These are phyloP conservation scores for Myioborus miniatus DNA, from an alignment of 2,797 vertebrate species.

Conservation along the genomic window DNA sequence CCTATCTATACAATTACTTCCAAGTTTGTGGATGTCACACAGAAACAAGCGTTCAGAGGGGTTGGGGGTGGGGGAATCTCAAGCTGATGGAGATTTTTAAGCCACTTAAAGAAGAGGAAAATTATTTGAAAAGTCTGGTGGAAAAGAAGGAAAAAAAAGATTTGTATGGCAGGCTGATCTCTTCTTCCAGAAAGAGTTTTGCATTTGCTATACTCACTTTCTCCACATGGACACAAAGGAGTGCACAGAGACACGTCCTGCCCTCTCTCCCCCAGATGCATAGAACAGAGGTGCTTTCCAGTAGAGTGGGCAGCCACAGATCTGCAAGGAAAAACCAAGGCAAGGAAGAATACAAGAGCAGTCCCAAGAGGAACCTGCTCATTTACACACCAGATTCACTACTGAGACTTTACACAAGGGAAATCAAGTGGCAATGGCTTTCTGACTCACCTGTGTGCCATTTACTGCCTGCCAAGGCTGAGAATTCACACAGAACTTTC, in stretches of 20 bases:
- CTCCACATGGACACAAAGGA: slow-evolving; percentile 93
- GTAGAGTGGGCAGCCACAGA: slow-evolving; percentile 93
- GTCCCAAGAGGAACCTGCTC: neutral
- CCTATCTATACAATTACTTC: neutral
- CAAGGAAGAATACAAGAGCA: neutral
- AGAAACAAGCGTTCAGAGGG: neutral
- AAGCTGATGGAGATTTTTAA: neutral
- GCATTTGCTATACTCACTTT: slow-evolving; percentile 83
- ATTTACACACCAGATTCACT: neutral
- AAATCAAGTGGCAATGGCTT: neutral
- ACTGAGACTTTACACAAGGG: neutral
- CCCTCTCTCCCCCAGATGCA: slow-evolving; percentile 91
- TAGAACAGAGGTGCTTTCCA: slow-evolving; percentile 97
- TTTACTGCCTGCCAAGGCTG: neutral
- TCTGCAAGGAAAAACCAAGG: slow-evolving; percentile 73
- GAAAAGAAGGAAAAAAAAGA: fast-evolving
- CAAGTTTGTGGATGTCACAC: neutral
- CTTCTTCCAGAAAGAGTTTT: neutral
- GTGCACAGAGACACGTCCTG: slow-evolving; percentile 90
- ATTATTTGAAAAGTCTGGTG: neutral
- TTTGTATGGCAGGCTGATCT: neutral
- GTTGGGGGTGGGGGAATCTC: neutral
- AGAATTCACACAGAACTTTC: neutral
- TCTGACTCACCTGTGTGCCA: neutral
- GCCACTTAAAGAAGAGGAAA: neutral